phyloP scores from a whole-genome alignment of 2,797 vertebrate species.

The Crenuchus spilurus region DNA sequence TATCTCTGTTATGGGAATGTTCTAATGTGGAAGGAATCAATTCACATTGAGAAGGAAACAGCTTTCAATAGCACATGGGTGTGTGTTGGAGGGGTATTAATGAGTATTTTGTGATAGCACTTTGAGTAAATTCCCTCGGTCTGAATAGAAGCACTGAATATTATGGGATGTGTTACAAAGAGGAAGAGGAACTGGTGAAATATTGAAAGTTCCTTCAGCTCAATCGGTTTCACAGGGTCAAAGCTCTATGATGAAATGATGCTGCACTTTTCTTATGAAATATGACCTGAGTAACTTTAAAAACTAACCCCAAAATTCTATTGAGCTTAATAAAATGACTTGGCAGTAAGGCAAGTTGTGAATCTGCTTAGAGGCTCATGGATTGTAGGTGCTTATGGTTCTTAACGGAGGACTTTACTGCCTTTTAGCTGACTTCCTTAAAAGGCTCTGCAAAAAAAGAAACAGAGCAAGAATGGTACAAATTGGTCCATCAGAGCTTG shows the following conservation, averaged over 20 bases:
- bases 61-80: constrained; percentile 42
- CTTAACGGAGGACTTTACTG: neutral
- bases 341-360: neutral
- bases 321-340: neutral
- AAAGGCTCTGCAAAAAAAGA: neutral
- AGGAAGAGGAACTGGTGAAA: neutral
- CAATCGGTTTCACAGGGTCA: constrained; percentile 18
- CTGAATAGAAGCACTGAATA: constrained; percentile 30
- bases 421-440: neutral
- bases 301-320: neutral
- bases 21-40: constrained; percentile 50
- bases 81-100: constrained; percentile 11
- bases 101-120: constrained; percentile 17
- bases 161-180: constrained; percentile 28
- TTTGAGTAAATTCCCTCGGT: constrained; percentile 5
- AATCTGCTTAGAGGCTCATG: neutral
- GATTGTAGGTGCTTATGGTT: neutral
- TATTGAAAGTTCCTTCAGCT: neutral
- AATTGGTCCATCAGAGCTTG: neutral
- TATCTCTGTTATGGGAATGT: constrained; percentile 62
- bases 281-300: neutral
- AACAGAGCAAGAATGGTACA: constrained; percentile 1
- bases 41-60: constrained; percentile 54
- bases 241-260: neutral
- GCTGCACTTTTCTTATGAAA: neutral